Percentiles rank a stretch among this genome's conserved stretches.
These are phyloP conservation scores for Bombylius discolor DNA, from an alignment of 2,888 invertebrate genomes.

Conservation along the genomic window DNA sequence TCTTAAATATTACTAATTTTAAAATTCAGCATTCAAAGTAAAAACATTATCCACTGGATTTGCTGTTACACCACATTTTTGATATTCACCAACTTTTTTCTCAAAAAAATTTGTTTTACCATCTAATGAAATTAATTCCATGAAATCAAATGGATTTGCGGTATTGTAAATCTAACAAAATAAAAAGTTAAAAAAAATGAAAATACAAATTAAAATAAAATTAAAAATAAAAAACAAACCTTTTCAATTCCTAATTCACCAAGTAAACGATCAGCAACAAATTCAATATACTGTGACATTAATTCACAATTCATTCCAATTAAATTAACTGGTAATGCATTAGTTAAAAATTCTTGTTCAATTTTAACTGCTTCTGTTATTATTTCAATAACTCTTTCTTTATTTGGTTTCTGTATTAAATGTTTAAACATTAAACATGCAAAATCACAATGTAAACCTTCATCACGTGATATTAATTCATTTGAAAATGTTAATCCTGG, in stretches of 20 bases:
- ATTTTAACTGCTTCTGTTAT: conserved; percentile 87
- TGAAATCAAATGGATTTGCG: conserved; percentile 96
- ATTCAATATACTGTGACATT: conserved; percentile 97
- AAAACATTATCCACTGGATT: conserved; percentile 57
- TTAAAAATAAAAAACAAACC: conserved; percentile 38
- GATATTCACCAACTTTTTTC: conserved; percentile 96
- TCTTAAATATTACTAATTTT: conserved; percentile 17
- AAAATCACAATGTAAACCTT: conserved; percentile 97
- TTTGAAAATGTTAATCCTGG: conserved; percentile 98
- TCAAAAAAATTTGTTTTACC: conserved; percentile 99
- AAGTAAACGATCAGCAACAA: conserved; percentile 91
- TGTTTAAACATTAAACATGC: conserved; percentile 96
- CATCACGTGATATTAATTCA: conserved; percentile 94
- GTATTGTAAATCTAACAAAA: conserved; percentile 61
- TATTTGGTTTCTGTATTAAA: conserved; percentile 73
- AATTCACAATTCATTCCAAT: conserved; percentile 96
- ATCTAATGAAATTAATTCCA: conserved; percentile 95
- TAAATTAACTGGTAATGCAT: conserved; percentile 83
- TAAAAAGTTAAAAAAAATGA: conserved; percentile 1
- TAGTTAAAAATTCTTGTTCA: conserved; percentile 95
- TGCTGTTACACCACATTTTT: conserved; percentile 87
- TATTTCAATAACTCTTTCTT: conserved; percentile 64
- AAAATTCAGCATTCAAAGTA: conserved; percentile 79
- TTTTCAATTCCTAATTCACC: conserved; percentile 77
- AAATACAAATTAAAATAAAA: too few species aligned